phyloP scores from a whole-genome alignment of 2,113 vertebrate genomes.

The Hemiscyllium ocellatum region DNA sequence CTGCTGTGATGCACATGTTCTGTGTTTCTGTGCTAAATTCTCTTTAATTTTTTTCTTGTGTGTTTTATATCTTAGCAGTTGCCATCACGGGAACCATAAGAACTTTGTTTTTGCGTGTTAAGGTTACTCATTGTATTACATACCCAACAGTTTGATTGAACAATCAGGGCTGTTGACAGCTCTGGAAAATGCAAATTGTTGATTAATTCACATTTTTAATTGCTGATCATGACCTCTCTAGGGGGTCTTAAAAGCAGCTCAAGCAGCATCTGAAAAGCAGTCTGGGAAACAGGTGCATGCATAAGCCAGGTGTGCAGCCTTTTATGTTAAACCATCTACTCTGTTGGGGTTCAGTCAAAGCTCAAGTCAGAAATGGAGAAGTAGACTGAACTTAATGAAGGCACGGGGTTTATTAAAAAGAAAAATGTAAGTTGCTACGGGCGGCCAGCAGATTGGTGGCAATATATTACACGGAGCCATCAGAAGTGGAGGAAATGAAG shows the following conservation, averaged over 20 bases:
- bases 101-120: not conserved
- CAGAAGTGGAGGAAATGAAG: not conserved
- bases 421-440: not conserved
- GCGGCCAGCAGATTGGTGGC: not conserved
- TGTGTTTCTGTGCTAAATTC: not conserved
- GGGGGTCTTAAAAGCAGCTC: not conserved
- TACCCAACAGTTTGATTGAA: not conserved
- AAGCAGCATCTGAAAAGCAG: not conserved
- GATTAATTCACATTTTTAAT: not conserved
- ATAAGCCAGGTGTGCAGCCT: not conserved
- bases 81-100: too few species aligned
- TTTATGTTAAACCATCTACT: not conserved
- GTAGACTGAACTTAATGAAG: not conserved
- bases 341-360: not conserved
- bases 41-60: not conserved
- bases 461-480: not conserved
- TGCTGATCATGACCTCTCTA: conserved; percentile 5
- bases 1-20: not conserved
- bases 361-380: not conserved
- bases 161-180: not conserved
- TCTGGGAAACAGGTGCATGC: not conserved
- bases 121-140: not conserved
- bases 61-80: not conserved
- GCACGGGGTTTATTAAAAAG: not conserved
- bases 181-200: not conserved